Base-by-base conservation (phyloP, 35 echinoderm and acorn worm genomes). In the Ophioderma brevispina region DNA sequence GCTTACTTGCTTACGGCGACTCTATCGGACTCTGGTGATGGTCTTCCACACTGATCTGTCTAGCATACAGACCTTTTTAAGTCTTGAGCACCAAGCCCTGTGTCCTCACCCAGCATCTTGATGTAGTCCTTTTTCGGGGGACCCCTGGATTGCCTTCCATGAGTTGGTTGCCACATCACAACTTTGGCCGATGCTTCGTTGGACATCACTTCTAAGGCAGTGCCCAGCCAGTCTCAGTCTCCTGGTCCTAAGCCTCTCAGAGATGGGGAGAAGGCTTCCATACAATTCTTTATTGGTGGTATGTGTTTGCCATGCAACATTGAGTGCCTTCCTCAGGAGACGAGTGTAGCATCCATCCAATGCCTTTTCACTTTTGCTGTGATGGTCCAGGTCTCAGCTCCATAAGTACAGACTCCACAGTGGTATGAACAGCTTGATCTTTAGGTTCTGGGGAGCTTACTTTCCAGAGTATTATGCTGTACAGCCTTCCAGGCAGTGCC, bases 281-380 rank as follows among this genome's bases (percentile, higher is more conserved):
- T 80, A 80, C 28, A 80, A 18, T 15, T 80, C 78, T 36, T 80
- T 80, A 36, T 80, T 80, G 38, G 78, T 80, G 34, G 78, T 80
- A 33, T 35, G 78, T 35, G 78, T 34, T 13, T 80, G 78, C 78
- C 78, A 80, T 13, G 78, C 1, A 31, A 80, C 34, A 36, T 40
- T 80, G 3, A 80, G 6, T 80, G 78, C 78, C 38, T 80, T 80
- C 32, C 38, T 80, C 38, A 80, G 38, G 4, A 8, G 75, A 80
- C 11, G 4, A 8, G 75, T 35, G 33, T 77, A 77, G 23, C 75
- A 77, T 10, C 41, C 34, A 36, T n/a, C 31, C 4, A 80, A 25
- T 35, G 78, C 78, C 38, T 80, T 80, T 33, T 80, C 6, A 80
- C 3, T n/a, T 37, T 37, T 32, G 78, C 3, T 80, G 78, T 37